A percentile compares a stretch with the other conserved stretches of the same genome.
Conservation (phyloP, 2,888 invertebrate genomes). For the Drosophila austrosaltans region DNA sequence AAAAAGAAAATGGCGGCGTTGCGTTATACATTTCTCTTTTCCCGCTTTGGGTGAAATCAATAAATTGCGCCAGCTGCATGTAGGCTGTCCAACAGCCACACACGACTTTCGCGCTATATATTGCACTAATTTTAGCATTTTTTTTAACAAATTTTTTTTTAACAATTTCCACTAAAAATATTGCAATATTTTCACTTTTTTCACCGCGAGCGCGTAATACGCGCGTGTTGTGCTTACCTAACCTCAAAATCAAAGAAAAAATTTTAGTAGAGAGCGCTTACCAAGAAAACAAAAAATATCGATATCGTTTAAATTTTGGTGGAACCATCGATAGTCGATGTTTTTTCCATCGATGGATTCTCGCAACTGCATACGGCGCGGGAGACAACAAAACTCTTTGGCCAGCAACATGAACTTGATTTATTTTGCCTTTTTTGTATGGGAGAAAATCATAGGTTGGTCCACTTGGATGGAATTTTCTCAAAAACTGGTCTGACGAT, state of each 20-base stretch:
- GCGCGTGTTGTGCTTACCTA: slow-evolving; percentile 81
- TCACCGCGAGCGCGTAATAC: slow-evolving; percentile 29
- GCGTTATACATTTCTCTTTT: slow-evolving; percentile 66
- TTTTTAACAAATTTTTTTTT: slow-evolving; percentile 51
- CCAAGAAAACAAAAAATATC: too few relatives aligned
- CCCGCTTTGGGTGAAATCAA: slow-evolving; percentile 77
- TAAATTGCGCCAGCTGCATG: slow-evolving; percentile 73
- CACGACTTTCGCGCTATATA: slow-evolving; percentile 75
- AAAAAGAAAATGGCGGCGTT: slow-evolving; percentile 82
- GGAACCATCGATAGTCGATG: too few relatives aligned
- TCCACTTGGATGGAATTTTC: too few relatives aligned
- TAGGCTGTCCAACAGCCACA: slow-evolving; percentile 51
- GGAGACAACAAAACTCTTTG: too few relatives aligned
- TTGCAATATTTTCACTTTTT: slow-evolving; percentile 26
- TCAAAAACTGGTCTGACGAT: too few relatives aligned
- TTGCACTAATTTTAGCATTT: slow-evolving; percentile 75
- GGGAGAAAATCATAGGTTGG: too few relatives aligned
- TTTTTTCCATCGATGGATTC: too few relatives aligned
- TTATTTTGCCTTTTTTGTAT: too few relatives aligned
- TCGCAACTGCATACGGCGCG: too few relatives aligned
- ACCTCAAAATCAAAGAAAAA: slow-evolving; percentile 79
- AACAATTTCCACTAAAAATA: slow-evolving; percentile 53
- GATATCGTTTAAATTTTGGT: too few relatives aligned
- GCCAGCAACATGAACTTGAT: too few relatives aligned
- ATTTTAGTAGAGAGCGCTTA: too few relatives aligned